Evolutionary conservation across 2,888 invertebrate species (phyloP).

Genomic region (Temnothorax unifasciatus): DNA sequence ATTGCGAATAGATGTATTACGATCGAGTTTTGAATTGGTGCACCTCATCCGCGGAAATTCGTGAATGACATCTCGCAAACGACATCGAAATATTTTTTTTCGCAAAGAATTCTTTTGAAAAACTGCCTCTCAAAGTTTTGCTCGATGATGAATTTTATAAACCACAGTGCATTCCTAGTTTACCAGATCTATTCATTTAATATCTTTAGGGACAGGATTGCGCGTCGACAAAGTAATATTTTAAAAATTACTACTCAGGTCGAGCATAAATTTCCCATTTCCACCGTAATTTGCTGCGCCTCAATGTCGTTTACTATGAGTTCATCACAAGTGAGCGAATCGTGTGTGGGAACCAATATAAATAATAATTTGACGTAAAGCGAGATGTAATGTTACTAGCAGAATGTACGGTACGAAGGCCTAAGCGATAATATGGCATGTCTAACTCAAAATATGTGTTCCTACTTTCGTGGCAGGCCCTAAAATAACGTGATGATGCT

Average conservation of each 20-base stretch:
- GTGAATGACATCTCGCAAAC: slow-evolving; percentile 41
- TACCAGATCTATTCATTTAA: neutral
- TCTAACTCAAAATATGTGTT: slow-evolving; percentile 84
- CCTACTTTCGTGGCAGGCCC: slow-evolving; percentile 73
- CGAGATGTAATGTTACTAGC: slow-evolving; percentile 52
- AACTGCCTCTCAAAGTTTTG: neutral
- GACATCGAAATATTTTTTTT: slow-evolving; percentile 29
- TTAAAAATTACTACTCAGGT: neutral
- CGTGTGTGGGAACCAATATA: neutral
- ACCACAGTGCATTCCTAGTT: neutral
- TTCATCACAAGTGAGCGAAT: slow-evolving; percentile 2
- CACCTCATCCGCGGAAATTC: neutral
- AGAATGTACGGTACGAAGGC: slow-evolving; percentile 47
- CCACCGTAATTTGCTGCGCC: neutral
- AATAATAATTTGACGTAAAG: slow-evolving; percentile 60
- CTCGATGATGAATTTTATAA: neutral
- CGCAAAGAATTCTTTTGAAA: neutral
- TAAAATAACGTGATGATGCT: slow-evolving; percentile 48
- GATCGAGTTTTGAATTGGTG: neutral
- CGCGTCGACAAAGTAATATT: neutral
- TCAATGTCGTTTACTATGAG: slow-evolving; percentile 49
- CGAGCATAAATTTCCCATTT: neutral
- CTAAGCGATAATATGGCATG: slow-evolving; percentile 68
- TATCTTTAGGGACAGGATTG: neutral
- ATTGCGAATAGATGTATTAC: neutral